Base-by-base conservation (phyloP, 2,113 vertebrate species). In the Columbina picui region DNA sequence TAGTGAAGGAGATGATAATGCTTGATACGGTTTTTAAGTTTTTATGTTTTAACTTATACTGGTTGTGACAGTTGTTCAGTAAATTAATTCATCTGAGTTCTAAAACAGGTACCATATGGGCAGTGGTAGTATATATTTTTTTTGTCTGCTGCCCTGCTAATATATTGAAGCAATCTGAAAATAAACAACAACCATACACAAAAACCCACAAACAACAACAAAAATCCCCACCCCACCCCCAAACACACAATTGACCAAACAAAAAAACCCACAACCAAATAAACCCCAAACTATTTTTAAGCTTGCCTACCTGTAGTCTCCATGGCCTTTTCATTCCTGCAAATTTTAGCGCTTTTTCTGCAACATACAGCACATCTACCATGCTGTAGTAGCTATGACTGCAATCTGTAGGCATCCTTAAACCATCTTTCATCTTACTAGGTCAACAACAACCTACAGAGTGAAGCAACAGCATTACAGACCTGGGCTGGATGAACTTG, bases 21-120 rank as follows among this genome's bases (percentile, higher is more conserved):
- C 52, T 80, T 53, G 69, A 56, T 86, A 26, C 1, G 8, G 4
- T 52, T 77, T 80, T 93, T 36, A 64, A 65, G n/a, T 84, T 81
- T 81, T 68, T 16, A 3, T 49, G 18, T 59, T 89, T 65, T 84
- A 90, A 80, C 19, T 90, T 0, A 0, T 15, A 65, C 50, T 18
- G 23, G 12, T 88, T 90, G 75, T 93, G 80, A 79, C 65, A 84
- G 65, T 68, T 75, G 49, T 57, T 93, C 29, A 49, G 68, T 81
- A 57, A 76, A 83, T 74, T 70, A 45, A 19, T 45, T 45, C 18
- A 39, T 68, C 11, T 6, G 2, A 3, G 1, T 83, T 83, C 63
- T 82, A 17, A 73, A 89, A 11, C 49, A 60, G 61, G 53, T 93
- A 78, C 74, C 29, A 29, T 78, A 74, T 91, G 61, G 59, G 18